Evolutionary conservation across 2,888 invertebrate genomes (phyloP), one percentile per base, ranked within the genome.

Genomic region (Tenthredo amoena): DNA sequence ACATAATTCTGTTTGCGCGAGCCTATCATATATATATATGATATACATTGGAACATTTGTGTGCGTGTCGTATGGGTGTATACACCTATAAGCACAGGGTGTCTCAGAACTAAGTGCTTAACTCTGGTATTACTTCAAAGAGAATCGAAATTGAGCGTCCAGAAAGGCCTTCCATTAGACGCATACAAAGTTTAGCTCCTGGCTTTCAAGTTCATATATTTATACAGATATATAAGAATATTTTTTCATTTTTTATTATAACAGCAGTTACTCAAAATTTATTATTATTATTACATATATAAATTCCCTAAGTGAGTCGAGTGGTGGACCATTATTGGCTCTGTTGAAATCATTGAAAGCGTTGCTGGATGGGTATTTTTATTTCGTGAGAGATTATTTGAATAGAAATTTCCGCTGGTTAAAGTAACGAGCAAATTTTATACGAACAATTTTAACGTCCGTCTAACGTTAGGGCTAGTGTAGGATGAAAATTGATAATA

Each of bases 51-150:
- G 15, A 12, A 65, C 6, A 15, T 31, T 21, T n/a, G 3, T n/a
- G 58, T 58, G n/a, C 58, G 3, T 26, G n/a, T 58, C 15, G 65
- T 31, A 31, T 31, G 12, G 62, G 10, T 1, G 15, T 31, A 31
- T 18, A 9, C 6, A 7, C 26, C 10, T 4, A 18, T 34, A 4
- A 10, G 21, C 7, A 26, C 62, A 62, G 26, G 62, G 21, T 62
- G 21, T 62, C 62, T 21, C 5, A 26, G 15, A 65, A 65, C 65
- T 65, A 15, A 65, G 15, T 15, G 65, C 65, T 34, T 26, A 15
- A 65, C 15, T 65, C 65, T 9, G 10, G 65, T 62, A 62, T n/a
- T 65, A 65, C 65, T 15, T 72, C 40, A 72, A 37, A 72, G 72
- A 40, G 72, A 72, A 72, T 40, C 6, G n/a, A 72, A 26, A 72